These are phyloP conservation scores for Neotoma lepida DNA, from an alignment of 2,113 vertebrate genomes.

Conservation along the genomic window DNA sequence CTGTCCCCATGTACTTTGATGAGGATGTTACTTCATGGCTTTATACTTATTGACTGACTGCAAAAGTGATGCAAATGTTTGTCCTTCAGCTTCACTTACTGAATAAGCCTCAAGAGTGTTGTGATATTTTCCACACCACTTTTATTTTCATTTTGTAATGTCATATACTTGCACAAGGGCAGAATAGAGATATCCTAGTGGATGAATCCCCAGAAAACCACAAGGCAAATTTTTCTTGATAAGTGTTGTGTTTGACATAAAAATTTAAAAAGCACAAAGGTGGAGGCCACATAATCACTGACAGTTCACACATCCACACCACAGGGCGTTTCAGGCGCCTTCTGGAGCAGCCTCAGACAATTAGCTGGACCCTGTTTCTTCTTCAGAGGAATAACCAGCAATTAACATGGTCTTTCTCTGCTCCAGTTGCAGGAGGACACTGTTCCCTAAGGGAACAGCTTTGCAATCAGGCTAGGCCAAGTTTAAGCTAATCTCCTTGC, in stretches of 20 bases:
- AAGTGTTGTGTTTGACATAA: not conserved
- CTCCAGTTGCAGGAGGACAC: not conserved
- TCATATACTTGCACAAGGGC: not conserved
- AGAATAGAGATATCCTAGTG: not conserved
- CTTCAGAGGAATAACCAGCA: not conserved
- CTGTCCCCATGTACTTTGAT: slow-evolving; percentile 32
- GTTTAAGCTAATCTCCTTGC: not conserved
- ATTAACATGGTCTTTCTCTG: not conserved
- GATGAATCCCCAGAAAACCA: slow-evolving; percentile 30
- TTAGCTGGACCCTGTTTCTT: not conserved
- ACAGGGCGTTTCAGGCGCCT: not conserved
- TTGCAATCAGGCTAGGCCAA: not conserved
- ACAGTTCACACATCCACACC: not conserved
- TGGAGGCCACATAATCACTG: not conserved
- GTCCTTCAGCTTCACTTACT: slow-evolving; percentile 31
- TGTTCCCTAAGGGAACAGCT: not conserved
- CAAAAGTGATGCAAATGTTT: slow-evolving; percentile 61
- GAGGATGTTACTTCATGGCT: slow-evolving; percentile 61
- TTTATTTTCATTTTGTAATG: slow-evolving; percentile 58
- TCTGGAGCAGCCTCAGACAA: not conserved
- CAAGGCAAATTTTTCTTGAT: not conserved
- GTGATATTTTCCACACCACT: slow-evolving; percentile 28
- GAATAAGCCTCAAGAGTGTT: slow-evolving; percentile 10
- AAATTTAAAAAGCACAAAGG: not conserved
- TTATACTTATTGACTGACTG: slow-evolving; percentile 58